A percentile compares a stretch with the other conserved stretches of the same genome.
Conservation (phyloP, 2,797 vertebrate species). For the Synaphobranchus kaupii region DNA sequence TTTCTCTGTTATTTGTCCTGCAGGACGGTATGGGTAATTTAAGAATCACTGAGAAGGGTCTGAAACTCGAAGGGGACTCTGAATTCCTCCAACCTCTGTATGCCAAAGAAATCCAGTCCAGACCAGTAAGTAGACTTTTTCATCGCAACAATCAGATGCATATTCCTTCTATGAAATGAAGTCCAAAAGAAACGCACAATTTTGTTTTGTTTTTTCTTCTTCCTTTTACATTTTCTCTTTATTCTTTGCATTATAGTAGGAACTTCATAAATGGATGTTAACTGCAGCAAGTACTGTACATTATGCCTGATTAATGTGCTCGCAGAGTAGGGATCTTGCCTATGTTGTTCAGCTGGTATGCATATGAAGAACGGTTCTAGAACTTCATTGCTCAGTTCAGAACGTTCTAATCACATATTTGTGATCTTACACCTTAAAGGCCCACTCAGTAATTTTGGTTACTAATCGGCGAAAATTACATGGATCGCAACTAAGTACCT, state of each 20-base stretch:
- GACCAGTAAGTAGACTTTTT: constrained; percentile 82
- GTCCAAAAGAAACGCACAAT: constrained; percentile 15
- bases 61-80: constrained; percentile 94
- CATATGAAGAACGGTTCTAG: background rate
- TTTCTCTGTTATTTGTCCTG: constrained; percentile 28
- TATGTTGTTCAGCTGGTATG: constrained; percentile 8
- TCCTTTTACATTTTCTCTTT: background rate
- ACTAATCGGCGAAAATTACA: too few relatives aligned
- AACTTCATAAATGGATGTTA: background rate
- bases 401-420: too few relatives aligned
- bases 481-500: too few relatives aligned
- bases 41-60: constrained; percentile 94
- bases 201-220: background rate
- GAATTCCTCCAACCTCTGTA: constrained; percentile 98
- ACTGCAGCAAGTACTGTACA: background rate
- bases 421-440: too few relatives aligned
- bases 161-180: background rate
- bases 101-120: constrained; percentile 99
- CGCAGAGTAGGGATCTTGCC: background rate
- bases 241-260: background rate
- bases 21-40: constrained; percentile 98
- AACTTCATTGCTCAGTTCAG: too few relatives aligned
- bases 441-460: too few relatives aligned
- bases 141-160: constrained; percentile 57
- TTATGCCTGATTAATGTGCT: background rate